Conservation (phyloP, 1,140 invertebrate genomes). For the Caenorhabditis tropicalis region DNA sequence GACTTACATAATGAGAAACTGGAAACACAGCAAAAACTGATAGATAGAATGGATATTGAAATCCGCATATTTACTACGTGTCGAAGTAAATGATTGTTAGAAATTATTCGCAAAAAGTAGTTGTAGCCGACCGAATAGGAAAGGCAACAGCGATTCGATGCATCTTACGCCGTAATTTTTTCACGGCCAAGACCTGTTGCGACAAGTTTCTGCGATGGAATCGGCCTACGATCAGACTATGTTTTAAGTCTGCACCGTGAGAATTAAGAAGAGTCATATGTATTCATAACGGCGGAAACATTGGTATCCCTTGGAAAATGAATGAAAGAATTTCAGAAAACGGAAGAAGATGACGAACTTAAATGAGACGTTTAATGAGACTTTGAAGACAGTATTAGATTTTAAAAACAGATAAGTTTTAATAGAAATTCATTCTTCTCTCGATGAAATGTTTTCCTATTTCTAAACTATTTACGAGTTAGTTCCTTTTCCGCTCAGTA, state of each 20-base stretch:
- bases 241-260: conserved; percentile 21
- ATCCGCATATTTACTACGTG: not conserved
- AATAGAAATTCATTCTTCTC: not conserved
- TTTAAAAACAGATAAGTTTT: not conserved
- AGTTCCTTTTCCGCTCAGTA: not conserved
- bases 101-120: conserved; percentile 22
- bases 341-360: not conserved
- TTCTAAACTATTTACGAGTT: not conserved
- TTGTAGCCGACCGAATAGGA: not conserved
- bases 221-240: conserved; percentile 17
- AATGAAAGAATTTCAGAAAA: not conserved
- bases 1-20: not conserved
- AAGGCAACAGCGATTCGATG: not conserved
- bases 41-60: not conserved
- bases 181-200: conserved; percentile 38
- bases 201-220: conserved; percentile 36
- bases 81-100: not conserved
- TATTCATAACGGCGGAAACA: not conserved
- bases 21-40: not conserved
- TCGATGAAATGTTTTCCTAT: not conserved
- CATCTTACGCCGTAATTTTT: conserved; percentile 39
- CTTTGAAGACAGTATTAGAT: not conserved
- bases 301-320: not conserved
- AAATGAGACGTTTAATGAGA: not conserved
- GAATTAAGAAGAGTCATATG: not conserved